phyloP scores from a whole-genome alignment of 2,113 vertebrate species.

The Pedionomus torquatus region DNA sequence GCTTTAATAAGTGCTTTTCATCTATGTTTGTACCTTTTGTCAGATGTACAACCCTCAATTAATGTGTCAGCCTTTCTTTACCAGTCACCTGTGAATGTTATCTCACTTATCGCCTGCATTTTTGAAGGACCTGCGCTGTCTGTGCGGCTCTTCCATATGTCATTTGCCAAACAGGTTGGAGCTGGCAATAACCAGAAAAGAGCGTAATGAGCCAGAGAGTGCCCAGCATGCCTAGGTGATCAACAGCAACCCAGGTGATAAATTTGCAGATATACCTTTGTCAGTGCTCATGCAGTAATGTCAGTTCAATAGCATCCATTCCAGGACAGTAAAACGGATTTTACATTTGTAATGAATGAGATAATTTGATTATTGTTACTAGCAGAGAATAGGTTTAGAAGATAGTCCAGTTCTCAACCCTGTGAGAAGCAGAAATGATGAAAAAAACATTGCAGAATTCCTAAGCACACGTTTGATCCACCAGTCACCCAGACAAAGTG shows the following conservation, averaged over 20 bases:
- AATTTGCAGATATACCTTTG: not conserved
- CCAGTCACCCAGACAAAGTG: constrained; percentile 69
- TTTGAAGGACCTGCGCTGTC: not conserved
- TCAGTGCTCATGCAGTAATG: not conserved
- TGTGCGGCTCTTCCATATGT: not conserved
- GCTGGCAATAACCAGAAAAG: not conserved
- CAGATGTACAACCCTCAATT: not conserved
- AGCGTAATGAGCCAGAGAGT: constrained; percentile 11
- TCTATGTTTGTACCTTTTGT: not conserved
- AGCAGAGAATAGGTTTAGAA: not conserved
- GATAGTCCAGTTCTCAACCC: not conserved
- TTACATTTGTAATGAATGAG: constrained; percentile 36
- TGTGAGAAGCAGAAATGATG: not conserved
- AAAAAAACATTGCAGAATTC: constrained; percentile 5
- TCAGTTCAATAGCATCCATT: constrained; percentile 32
- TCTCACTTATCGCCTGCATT: not conserved
- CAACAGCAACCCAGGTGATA: not conserved
- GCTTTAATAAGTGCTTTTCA: constrained; percentile 8
- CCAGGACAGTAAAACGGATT: not conserved
- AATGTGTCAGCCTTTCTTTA: not conserved
- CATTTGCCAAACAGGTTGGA: not conserved
- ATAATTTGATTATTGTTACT: constrained; percentile 43
- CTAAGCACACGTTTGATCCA: constrained; percentile 56
- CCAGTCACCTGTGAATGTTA: not conserved
- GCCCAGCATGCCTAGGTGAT: not conserved